A percentile compares a stretch with the other conserved stretches of the same genome.
These are phyloP conservation scores for Discoglossus pictus DNA, from an alignment of 2,797 vertebrate genomes.

Conservation along the genomic window DNA sequence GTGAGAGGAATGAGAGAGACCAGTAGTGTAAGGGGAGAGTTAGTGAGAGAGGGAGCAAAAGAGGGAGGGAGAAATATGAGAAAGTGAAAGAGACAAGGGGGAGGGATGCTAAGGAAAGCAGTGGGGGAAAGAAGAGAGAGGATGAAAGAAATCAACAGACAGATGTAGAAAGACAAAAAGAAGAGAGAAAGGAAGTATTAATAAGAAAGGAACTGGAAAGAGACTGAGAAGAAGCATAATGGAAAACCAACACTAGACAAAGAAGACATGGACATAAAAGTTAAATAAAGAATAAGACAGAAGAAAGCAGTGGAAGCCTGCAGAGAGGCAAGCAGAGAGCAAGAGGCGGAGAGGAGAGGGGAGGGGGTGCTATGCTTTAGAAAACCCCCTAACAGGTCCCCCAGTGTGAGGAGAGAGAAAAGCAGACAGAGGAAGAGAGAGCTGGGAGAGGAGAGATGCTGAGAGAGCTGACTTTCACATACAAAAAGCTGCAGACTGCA, in stretches of 20 bases:
- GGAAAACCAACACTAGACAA: conserved; percentile 4
- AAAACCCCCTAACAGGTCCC: conserved; percentile 45
- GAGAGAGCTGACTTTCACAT: not conserved
- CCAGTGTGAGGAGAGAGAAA: conserved; percentile 39
- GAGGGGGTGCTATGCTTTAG: conserved; percentile 25
- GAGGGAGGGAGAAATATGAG: conserved; percentile 68
- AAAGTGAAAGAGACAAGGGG: not conserved
- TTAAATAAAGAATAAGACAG: not conserved
- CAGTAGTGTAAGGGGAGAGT: not conserved
- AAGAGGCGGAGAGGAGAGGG: conserved; percentile 21
- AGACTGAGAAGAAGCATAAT: not conserved
- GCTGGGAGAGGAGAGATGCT: conserved; percentile 27
- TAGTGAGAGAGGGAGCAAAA: conserved; percentile 65
- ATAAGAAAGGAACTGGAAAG: not conserved
- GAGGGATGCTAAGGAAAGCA: not conserved
- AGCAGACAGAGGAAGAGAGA: conserved; percentile 4
- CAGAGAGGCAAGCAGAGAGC: conserved; percentile 63
- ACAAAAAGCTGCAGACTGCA: not conserved
- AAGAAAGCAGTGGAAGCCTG: conserved; percentile 16
- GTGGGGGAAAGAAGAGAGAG: conserved; percentile 45
- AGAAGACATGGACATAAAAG: conserved; percentile 20
- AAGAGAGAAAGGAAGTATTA: not conserved
- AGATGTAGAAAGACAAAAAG: not conserved
- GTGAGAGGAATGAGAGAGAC: not conserved
- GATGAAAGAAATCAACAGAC: not conserved